These are phyloP conservation scores for Anisognathus igniventris DNA, from an alignment of 2,797 vertebrate genomes.

Conservation along the genomic window DNA sequence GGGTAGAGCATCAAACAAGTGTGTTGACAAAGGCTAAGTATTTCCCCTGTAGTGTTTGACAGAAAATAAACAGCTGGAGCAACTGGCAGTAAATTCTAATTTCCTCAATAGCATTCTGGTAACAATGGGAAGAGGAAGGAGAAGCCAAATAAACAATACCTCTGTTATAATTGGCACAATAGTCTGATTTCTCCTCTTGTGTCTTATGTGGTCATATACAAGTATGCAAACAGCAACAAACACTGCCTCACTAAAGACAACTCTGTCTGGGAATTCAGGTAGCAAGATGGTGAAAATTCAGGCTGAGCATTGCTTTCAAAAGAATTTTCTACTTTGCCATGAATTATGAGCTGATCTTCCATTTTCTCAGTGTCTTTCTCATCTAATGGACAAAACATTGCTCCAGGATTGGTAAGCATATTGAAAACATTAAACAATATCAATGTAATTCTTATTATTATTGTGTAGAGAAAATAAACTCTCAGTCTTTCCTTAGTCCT, in stretches of 20 bases:
- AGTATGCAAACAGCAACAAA: neutral
- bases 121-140: constrained; percentile 38
- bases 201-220: neutral
- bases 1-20: neutral
- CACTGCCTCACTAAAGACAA: neutral
- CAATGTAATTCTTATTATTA: neutral
- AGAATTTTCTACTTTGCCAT: neutral
- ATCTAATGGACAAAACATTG: neutral
- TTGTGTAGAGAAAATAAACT: neutral
- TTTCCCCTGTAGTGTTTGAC: neutral
- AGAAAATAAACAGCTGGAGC: constrained; percentile 14
- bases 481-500: neutral
- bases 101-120: constrained; percentile 30
- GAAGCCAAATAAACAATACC: neutral
- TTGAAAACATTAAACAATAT: neutral
- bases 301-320: neutral
- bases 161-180: neutral
- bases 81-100: neutral
- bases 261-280: neutral
- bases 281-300: neutral
- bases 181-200: neutral
- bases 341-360: neutral
- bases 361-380: neutral
- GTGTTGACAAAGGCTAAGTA: neutral
- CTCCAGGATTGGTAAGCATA: neutral